Conservation (phyloP, 1,140 invertebrate species). For the Heliothis subflexa region DNA sequence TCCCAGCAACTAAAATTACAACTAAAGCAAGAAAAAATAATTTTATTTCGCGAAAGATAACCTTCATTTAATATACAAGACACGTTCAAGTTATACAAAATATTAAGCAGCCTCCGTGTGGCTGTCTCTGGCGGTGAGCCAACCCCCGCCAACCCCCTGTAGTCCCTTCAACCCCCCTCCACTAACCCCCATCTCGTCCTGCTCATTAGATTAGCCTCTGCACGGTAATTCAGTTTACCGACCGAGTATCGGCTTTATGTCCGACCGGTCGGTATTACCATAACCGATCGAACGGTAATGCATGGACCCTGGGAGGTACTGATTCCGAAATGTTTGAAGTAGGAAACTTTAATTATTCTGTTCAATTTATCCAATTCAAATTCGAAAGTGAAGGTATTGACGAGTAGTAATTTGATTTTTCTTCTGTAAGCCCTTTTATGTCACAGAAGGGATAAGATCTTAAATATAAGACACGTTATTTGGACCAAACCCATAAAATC, state of each 20-base stretch:
- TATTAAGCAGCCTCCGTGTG: constrained; percentile 11
- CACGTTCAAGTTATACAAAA: constrained; percentile 29
- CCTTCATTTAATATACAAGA: constrained; percentile 25
- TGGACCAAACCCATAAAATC: neutral
- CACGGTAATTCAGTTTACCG: neutral
- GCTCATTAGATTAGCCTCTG: constrained; percentile 30
- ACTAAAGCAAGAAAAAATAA: neutral
- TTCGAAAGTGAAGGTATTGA: too few species aligned
- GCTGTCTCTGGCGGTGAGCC: neutral
- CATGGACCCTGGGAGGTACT: too few species aligned
- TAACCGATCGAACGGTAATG: too few species aligned
- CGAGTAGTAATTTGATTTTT: too few species aligned
- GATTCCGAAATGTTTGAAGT: too few species aligned
- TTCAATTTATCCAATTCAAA: too few species aligned
- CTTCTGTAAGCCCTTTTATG: neutral
- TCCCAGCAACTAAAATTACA: neutral
- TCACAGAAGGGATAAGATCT: neutral
- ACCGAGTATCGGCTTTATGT: constrained; percentile 3
- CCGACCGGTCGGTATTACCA: neutral
- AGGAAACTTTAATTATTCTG: too few species aligned
- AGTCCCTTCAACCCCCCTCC: too few species aligned
- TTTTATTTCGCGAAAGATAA: neutral
- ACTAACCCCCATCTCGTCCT: neutral
- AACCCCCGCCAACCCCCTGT: neutral
- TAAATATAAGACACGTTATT: neutral